These are phyloP conservation scores for Oscheius sp. DNA, from an alignment of 2,888 invertebrate species.

Conservation along the genomic window DNA sequence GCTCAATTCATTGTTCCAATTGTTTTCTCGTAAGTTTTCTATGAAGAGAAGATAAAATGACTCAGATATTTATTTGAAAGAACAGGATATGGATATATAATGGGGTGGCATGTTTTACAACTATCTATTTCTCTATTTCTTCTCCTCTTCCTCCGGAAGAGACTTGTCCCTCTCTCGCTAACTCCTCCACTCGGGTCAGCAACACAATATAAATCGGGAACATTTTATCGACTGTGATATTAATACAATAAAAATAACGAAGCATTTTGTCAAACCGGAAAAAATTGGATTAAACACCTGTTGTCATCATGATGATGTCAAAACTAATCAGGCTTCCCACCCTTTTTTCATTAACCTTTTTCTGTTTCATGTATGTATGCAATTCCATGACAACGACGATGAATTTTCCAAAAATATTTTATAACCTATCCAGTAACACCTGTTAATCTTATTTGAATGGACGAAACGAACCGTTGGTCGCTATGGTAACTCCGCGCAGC, in stretches of 20 bases:
- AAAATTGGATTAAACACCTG: no score
- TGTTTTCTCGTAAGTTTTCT: conserved; percentile 3
- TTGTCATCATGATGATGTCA: no score
- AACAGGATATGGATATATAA: conserved; percentile 24
- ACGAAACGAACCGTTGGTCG: conserved; percentile 12
- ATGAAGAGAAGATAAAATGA: background rate
- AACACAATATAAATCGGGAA: conserved; percentile 27
- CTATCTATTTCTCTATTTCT: background rate
- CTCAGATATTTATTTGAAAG: conserved; percentile 16
- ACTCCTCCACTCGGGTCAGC: conserved; percentile 4
- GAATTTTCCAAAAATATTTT: no score
- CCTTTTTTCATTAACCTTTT: no score
- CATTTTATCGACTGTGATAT: conserved; percentile 25
- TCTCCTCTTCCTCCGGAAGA: conserved; percentile 12
- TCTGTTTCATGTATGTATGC: background rate
- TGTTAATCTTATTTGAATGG: background rate
- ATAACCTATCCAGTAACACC: background rate
- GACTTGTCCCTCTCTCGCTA: conserved; percentile 17
- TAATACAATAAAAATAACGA: no score
- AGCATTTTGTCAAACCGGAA: no score
- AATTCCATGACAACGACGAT: background rate
- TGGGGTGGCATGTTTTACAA: conserved; percentile 5
- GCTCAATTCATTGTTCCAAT: conserved; percentile 19
- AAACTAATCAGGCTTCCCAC: no score
- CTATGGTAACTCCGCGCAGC: conserved; percentile 21